Base-by-base conservation (phyloP, 2,888 invertebrate species). In the Chrysomela aeneicollis region DNA sequence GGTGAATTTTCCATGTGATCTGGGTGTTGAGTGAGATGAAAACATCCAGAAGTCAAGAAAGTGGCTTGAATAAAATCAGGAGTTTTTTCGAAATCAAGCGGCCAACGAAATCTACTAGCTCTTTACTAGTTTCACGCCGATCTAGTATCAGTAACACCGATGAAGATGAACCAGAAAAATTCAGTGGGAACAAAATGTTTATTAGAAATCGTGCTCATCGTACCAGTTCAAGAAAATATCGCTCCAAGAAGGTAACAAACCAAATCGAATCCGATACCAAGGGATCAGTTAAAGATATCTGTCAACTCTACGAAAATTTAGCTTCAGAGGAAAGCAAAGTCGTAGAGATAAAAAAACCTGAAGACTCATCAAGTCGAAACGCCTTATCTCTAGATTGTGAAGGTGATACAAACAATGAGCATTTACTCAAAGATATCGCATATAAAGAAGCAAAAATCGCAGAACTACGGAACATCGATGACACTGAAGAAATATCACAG, bases 51-150 rank as follows among this genome's bases (percentile, higher is more conserved):
- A 18, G 47, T 42, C 59, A 22, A 26, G 15, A 30, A 1, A 42
- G 46, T 12, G 30, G 53, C 8, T 58, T 53, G 18, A 60, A 22
- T 26, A 57, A 35, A 19, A 18, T 69, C 5, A 67, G 35, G 32
- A 61, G 42, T 17, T 22, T 69, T 2, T 67, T 69, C 32, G 69
- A 67, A 26, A 67, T 69, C 26, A 63, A 63, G 21, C 51, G 69
- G 12, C 69, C 69, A 0, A 22, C 18, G 10, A 69, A 65, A 60
- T 47, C 57, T 2, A 51, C 59, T 12, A 61, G 42, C 49, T 55
- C 57, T 47, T 52, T 53, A 12, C 65, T 63, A 2, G 17, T 64
- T 19, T 58, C 63, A 1, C 3, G 42, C 15, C n/a, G 4, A 5
- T 6, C 26, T 26, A 6, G 6, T 9, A 61, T 59, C 42, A 32